These are phyloP conservation scores for Grammomys dolichurus DNA, from an alignment of 2,113 vertebrate species.

Conservation along the genomic window DNA sequence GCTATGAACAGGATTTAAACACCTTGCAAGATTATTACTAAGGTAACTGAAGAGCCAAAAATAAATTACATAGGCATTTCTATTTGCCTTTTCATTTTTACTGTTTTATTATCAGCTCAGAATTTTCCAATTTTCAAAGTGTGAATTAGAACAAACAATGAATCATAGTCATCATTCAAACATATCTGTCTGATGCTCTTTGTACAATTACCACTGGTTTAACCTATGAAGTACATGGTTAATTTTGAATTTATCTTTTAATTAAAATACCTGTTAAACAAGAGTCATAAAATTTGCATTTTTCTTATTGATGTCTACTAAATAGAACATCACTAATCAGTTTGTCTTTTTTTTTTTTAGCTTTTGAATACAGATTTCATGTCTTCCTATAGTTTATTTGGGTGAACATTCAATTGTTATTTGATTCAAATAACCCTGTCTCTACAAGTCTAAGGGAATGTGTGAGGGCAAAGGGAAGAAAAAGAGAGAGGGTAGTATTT, in stretches of 20 bases:
- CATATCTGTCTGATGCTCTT: not conserved
- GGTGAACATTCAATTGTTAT: not conserved
- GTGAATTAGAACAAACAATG: constrained; percentile 7
- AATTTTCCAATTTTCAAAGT: constrained; percentile 32
- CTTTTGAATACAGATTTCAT: not conserved
- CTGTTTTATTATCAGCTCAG: constrained; percentile 17
- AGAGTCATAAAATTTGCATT: not conserved
- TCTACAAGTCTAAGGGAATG: not conserved
- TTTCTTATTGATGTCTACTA: not conserved
- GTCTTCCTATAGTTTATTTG: not conserved
- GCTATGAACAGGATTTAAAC: constrained; percentile 67
- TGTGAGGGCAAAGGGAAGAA: too few relatives aligned
- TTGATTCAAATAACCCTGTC: not conserved
- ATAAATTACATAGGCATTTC: constrained; percentile 39
- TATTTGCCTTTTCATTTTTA: constrained; percentile 48
- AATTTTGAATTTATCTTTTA: constrained; percentile 39
- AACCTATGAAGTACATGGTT: not conserved
- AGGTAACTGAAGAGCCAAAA: constrained; percentile 64
- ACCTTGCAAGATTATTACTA: constrained; percentile 67
- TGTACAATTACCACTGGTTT: not conserved
- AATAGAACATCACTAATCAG: not conserved
- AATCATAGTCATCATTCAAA: not conserved
- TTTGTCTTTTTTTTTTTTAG: not conserved
- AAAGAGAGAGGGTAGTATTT: not conserved
- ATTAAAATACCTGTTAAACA: constrained; percentile 55